These are phyloP conservation scores for Propithecus perrieri DNA, from an alignment of 2,797 vertebrate species.

Conservation along the genomic window DNA sequence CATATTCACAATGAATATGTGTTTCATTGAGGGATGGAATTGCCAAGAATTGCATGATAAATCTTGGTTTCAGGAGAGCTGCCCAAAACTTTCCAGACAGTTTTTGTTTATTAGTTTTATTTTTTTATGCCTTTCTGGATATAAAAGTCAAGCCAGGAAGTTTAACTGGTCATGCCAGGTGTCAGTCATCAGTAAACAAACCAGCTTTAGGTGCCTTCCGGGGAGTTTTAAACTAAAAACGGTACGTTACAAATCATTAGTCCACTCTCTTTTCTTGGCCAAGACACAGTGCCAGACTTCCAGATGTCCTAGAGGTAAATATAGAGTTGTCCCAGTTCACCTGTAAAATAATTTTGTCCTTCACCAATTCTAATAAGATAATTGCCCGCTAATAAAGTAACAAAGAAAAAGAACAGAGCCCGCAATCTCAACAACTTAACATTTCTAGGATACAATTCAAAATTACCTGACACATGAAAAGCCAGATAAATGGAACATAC, in stretches of 20 bases:
- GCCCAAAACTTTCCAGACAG: background rate
- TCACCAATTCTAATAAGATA: constrained; percentile 13
- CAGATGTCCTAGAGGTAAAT: background rate
- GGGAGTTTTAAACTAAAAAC: background rate
- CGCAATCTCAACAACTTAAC: background rate
- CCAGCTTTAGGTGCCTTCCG: background rate
- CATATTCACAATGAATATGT: background rate
- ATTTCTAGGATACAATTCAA: background rate
- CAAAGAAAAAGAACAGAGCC: background rate
- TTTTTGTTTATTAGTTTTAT: background rate
- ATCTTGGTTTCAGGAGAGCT: background rate
- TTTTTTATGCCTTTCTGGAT: background rate
- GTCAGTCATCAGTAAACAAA: constrained; percentile 30
- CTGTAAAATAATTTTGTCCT: background rate
- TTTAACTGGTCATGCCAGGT: background rate
- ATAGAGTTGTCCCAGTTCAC: background rate
- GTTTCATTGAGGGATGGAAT: background rate
- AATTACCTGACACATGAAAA: background rate
- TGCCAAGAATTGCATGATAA: background rate
- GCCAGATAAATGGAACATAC: background rate
- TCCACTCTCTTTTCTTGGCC: background rate
- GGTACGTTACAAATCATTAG: constrained; percentile 19
- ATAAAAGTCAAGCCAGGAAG: background rate
- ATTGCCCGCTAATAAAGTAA: background rate
- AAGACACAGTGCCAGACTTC: background rate